These are phyloP conservation scores for Pollimyrus isidori DNA, from an alignment of 2,113 vertebrate species.

Conservation along the genomic window DNA sequence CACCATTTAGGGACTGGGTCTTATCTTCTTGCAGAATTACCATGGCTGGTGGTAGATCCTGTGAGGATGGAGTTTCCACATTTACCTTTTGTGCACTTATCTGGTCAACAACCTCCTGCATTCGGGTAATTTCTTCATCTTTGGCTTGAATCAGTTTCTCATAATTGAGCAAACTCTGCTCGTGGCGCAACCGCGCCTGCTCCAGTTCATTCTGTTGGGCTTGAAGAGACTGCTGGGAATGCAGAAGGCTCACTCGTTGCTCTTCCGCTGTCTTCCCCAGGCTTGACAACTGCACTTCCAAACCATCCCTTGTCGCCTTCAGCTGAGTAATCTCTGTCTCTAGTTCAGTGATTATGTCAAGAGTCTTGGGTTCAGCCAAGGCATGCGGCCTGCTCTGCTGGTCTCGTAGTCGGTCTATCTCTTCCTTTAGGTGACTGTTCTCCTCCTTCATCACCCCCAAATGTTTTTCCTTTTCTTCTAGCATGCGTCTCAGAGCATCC, in stretches of 20 bases:
- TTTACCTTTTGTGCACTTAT: constrained; percentile 62
- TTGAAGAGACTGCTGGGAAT: constrained; percentile 73
- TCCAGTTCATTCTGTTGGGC: constrained; percentile 76
- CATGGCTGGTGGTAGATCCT: constrained; percentile 31
- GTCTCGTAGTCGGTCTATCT: constrained; percentile 81
- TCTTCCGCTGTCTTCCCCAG: constrained; percentile 71
- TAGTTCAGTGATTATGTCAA: constrained; percentile 80
- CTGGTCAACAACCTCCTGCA: constrained; percentile 70
- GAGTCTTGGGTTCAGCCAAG: constrained; percentile 70
- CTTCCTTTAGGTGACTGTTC: constrained; percentile 91
- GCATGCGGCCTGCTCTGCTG: constrained; percentile 72
- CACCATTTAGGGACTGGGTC: constrained; percentile 72
- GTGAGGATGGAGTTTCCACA: constrained; percentile 49
- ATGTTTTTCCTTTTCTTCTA: constrained; percentile 84
- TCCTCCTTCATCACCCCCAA: constrained; percentile 91
- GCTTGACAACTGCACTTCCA: constrained; percentile 72
- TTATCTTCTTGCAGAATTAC: constrained; percentile 83
- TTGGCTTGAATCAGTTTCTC: constrained; percentile 72
- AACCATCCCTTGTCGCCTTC: constrained; percentile 58
- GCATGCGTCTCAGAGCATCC: constrained; percentile 59
- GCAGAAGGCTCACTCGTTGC: constrained; percentile 62
- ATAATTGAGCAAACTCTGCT: constrained; percentile 74
- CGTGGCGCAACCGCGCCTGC: constrained; percentile 67
- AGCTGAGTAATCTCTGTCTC: constrained; percentile 81
- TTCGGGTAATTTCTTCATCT: constrained; percentile 74